Conservation (phyloP, 1,140 invertebrate species). For the Popillia japonica region DNA sequence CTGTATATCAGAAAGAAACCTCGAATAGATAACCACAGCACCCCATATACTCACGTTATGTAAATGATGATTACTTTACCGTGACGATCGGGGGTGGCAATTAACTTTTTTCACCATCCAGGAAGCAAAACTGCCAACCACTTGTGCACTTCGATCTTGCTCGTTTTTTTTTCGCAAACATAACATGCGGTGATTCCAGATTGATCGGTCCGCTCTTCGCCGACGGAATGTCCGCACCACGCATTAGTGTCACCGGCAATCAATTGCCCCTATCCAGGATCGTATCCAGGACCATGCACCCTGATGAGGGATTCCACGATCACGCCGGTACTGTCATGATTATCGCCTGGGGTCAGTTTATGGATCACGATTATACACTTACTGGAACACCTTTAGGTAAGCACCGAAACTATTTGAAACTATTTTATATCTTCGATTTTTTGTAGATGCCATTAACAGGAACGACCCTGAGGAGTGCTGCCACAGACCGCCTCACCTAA, state of each 20-base stretch:
- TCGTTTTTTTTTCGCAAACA: neutral
- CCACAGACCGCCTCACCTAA: conserved; percentile 75
- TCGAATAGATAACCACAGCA: neutral
- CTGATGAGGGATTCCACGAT: conserved; percentile 90
- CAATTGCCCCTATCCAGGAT: conserved; percentile 81
- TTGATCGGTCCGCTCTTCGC: conserved; percentile 80
- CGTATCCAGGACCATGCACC: conserved; percentile 89
- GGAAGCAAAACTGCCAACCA: neutral
- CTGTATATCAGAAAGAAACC: neutral
- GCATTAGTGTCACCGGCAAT: conserved; percentile 76
- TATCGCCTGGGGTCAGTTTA: conserved; percentile 94
- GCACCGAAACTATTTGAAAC: conserved; percentile 36
- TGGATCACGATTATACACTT: conserved; percentile 93
- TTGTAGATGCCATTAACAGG: conserved; percentile 78
- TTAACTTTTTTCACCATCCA: neutral
- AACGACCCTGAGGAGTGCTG: conserved; percentile 92
- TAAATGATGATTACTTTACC: conserved; percentile 20
- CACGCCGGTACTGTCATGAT: conserved; percentile 94
- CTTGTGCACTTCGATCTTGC: neutral
- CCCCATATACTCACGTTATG: neutral
- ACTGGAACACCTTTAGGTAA: conserved; percentile 86
- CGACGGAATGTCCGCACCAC: conserved; percentile 83
- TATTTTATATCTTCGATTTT: neutral
- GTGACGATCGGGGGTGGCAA: neutral
- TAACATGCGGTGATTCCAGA: conserved; percentile 59